These are phyloP conservation scores for Polyodon spathula DNA, from an alignment of 2,113 vertebrate species.

Conservation along the genomic window DNA sequence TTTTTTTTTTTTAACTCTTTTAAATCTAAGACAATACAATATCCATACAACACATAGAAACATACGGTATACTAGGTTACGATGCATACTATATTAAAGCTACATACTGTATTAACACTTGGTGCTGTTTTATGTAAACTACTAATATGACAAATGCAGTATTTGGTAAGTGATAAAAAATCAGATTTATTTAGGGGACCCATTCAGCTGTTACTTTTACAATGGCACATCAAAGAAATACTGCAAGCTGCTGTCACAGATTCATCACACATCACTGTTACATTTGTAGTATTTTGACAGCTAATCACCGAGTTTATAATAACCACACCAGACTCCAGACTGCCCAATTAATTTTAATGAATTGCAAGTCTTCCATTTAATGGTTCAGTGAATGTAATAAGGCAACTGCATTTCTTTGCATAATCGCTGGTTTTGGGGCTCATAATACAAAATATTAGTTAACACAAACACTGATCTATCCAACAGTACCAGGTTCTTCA, in stretches of 20 bases:
- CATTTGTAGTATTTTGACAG: constrained; percentile 20
- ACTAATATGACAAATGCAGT: too few relatives aligned
- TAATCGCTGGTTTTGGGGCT: constrained; percentile 32
- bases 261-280: constrained; percentile 14
- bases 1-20: too few relatives aligned
- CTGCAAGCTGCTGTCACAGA: not conserved
- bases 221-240: too few relatives aligned
- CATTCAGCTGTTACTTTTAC: too few relatives aligned
- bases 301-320: constrained; percentile 25
- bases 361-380: constrained; percentile 40
- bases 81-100: too few relatives aligned
- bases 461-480: not conserved
- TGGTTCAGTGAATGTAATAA: constrained; percentile 42
- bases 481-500: not conserved
- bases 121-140: too few relatives aligned
- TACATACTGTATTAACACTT: too few relatives aligned
- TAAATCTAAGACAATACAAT: too few relatives aligned
- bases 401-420: constrained; percentile 30
- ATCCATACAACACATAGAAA: too few relatives aligned
- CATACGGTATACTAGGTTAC: too few relatives aligned
- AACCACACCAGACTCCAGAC: constrained; percentile 24
- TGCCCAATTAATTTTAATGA: constrained; percentile 49
- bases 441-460: constrained; percentile 5
- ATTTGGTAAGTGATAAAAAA: too few relatives aligned
- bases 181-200: too few relatives aligned